These are phyloP conservation scores for Anguilla marmorata DNA, from an alignment of 2,797 vertebrate genomes.

Conservation along the genomic window DNA sequence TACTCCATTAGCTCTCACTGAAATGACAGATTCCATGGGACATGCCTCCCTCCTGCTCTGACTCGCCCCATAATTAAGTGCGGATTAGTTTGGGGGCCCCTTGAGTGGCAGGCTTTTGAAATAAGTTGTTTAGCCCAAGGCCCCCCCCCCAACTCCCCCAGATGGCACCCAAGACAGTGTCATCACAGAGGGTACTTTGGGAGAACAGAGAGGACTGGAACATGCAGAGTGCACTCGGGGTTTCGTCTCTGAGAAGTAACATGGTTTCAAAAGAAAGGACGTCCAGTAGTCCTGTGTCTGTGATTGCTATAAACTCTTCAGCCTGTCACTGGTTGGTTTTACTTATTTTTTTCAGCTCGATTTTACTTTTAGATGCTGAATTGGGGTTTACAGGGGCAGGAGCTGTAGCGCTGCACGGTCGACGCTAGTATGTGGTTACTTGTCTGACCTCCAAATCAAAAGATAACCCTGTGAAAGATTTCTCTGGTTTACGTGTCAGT, in stretches of 20 bases:
- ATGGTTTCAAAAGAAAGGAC: not conserved
- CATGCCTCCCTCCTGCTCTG: constrained; percentile 35
- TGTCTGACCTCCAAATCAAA: not conserved
- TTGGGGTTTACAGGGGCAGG: not conserved
- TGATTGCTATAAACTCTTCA: not conserved
- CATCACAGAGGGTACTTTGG: not conserved
- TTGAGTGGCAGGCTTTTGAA: not conserved
- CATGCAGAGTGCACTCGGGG: not conserved
- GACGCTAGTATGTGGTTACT: not conserved
- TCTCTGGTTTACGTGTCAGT: not conserved
- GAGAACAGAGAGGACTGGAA: not conserved
- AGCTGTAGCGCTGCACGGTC: not conserved
- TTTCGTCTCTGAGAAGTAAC: not conserved
- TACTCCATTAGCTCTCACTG: constrained; percentile 43
- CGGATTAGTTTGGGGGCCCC: not conserved
- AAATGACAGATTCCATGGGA: constrained; percentile 44
- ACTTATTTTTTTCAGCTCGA: not conserved
- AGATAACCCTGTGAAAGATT: not conserved
- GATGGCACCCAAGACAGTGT: not conserved
- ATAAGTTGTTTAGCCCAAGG: not conserved
- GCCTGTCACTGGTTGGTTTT: not conserved
- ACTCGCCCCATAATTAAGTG: not conserved
- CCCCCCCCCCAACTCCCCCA: not conserved
- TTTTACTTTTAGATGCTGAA: not conserved
- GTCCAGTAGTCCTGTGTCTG: not conserved